phyloP scores from a whole-genome alignment of 2,797 vertebrate genomes.

The Manis crassicaudata region DNA sequence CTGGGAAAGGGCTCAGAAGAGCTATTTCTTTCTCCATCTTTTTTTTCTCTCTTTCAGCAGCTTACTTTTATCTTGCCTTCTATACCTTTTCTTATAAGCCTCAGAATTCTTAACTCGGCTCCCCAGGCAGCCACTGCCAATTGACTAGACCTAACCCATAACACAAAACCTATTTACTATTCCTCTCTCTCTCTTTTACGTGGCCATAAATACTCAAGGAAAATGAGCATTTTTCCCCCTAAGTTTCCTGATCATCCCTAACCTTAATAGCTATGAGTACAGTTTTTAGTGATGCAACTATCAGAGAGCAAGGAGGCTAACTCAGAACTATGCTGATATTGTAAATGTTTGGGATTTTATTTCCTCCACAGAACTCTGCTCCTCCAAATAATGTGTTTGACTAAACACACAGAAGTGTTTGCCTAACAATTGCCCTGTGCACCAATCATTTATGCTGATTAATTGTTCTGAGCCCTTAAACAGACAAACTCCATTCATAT shows the following conservation, averaged over 20 bases:
- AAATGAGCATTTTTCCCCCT: background rate
- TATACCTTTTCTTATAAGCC: background rate
- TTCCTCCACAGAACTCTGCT: background rate
- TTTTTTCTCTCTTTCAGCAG: background rate
- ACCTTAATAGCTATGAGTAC: background rate
- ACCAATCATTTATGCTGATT: background rate
- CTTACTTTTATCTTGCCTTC: background rate
- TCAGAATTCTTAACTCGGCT: too few species aligned
- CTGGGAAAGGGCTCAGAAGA: background rate
- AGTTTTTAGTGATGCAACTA: background rate
- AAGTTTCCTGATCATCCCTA: background rate
- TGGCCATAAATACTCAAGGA: background rate
- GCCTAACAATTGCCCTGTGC: background rate
- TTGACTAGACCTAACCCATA: too few species aligned
- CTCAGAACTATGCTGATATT: background rate
- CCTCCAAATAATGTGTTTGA: background rate
- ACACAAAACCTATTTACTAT: too few species aligned
- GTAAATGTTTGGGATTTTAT: background rate
- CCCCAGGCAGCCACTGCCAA: too few species aligned
- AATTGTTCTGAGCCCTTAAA: background rate
- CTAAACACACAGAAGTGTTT: background rate
- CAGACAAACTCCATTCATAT: background rate
- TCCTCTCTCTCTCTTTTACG: background rate
- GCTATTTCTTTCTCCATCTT: background rate
- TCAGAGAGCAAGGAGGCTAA: background rate